phyloP scores from a whole-genome alignment of 2,888 invertebrate species.

The Archips xylosteana region DNA sequence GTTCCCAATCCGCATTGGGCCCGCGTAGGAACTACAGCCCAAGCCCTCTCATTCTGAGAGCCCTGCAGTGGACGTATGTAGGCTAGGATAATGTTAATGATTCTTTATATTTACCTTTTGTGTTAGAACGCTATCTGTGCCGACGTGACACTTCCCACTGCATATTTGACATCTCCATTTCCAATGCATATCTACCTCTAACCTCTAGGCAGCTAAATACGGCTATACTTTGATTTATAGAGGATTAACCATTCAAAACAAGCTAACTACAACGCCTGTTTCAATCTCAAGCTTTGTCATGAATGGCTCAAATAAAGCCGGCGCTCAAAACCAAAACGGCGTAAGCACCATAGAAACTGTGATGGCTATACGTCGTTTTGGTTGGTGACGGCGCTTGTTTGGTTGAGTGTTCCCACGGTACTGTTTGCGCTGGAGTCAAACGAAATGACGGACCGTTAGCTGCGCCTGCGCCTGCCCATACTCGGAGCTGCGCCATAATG shows the following conservation, averaged over 20 bases:
- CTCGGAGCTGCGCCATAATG: slow-evolving; percentile 24
- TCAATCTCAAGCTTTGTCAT: slow-evolving; percentile 37
- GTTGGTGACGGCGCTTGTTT: slow-evolving; percentile 27
- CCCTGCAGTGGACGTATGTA: too few relatives aligned
- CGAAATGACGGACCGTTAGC: slow-evolving; percentile 67
- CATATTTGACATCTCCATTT: slow-evolving; percentile 31
- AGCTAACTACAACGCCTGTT: slow-evolving; percentile 16
- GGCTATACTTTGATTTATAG: slow-evolving; percentile 35
- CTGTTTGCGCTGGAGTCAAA: slow-evolving; percentile 67
- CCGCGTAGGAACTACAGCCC: too few relatives aligned
- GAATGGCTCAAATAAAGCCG: slow-evolving; percentile 24
- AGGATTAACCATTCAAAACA: slow-evolving; percentile 37
- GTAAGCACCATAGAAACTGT: not conserved
- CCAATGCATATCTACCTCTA: slow-evolving; percentile 11
- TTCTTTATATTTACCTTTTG: not conserved
- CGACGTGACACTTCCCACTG: slow-evolving; percentile 15
- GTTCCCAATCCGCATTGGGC: too few relatives aligned
- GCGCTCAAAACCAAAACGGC: slow-evolving; percentile 8
- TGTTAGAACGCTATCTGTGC: not conserved
- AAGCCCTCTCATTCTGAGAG: too few relatives aligned
- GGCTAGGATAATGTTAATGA: too few relatives aligned
- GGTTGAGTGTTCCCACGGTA: slow-evolving; percentile 75
- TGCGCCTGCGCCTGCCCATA: slow-evolving; percentile 55
- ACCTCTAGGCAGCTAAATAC: slow-evolving; percentile 14
- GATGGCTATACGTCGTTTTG: slow-evolving; percentile 19